Evolutionary conservation across 2,888 invertebrate species (phyloP).

Genomic region (Lasioglossum leucozonium): DNA sequence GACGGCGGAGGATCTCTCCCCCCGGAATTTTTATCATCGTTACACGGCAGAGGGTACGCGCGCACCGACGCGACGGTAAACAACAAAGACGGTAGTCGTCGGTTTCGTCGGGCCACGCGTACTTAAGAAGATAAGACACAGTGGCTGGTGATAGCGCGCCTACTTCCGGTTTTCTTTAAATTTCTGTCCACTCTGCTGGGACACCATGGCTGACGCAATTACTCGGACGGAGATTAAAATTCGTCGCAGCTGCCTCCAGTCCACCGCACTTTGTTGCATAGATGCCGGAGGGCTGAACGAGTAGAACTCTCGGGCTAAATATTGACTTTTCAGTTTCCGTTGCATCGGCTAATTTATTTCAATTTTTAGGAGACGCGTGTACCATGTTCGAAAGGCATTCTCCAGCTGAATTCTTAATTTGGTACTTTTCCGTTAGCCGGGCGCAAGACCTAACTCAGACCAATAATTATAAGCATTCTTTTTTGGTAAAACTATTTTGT

Average conservation of each 20-base stretch:
- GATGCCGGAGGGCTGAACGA: neutral
- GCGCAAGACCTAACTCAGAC: too few relatives aligned
- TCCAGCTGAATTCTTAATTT: neutral
- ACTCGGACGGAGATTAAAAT: neutral
- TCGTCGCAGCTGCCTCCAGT: neutral
- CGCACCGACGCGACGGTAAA: slow-evolving; percentile 23
- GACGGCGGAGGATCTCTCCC: slow-evolving; percentile 7
- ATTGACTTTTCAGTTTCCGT: too few relatives aligned
- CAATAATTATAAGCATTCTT: too few relatives aligned
- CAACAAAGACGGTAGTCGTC: neutral
- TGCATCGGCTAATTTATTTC: too few relatives aligned
- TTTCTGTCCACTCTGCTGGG: neutral
- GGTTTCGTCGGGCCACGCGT: neutral
- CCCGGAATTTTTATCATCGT: slow-evolving; percentile 46
- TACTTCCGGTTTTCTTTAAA: neutral
- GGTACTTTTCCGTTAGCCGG: too few relatives aligned
- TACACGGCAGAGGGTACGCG: slow-evolving; percentile 29
- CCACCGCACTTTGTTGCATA: neutral
- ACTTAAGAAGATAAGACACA: neutral
- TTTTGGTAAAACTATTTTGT: too few relatives aligned
- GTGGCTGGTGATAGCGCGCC: neutral
- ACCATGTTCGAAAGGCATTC: neutral
- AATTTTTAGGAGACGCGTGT: too few relatives aligned
- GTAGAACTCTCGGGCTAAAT: too few relatives aligned
- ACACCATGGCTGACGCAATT: neutral